Percentiles rank a stretch among this genome's conserved stretches.
Conservation (phyloP, 2,888 invertebrate species). For the Polydesmus complanatus region DNA sequence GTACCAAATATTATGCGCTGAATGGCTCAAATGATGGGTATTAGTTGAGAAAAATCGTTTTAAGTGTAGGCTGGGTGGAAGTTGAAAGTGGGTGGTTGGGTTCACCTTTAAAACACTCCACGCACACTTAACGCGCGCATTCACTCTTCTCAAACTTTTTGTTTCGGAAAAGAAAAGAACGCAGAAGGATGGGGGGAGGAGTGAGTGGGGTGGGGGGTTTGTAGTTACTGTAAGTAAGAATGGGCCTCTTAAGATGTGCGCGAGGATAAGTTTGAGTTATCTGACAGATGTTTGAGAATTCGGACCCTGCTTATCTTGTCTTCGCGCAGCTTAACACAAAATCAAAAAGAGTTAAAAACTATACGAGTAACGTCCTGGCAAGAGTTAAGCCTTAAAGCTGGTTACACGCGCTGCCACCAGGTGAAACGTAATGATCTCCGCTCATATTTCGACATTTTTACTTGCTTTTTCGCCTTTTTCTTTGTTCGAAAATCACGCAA, state of each 20-base stretch:
- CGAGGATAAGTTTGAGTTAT: not conserved
- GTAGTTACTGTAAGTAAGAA: not conserved
- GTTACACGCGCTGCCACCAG: not conserved
- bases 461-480: no score
- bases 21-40: not conserved
- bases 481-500: no score
- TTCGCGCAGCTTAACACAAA: not conserved
- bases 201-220: not conserved
- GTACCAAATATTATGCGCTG: not conserved
- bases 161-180: not conserved
- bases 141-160: no score
- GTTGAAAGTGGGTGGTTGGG: no score
- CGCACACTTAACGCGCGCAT: no score
- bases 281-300: not conserved
- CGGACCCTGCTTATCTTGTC: not conserved
- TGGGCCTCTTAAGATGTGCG: not conserved
- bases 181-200: not conserved
- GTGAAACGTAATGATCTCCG: no score
- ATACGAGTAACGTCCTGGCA: not conserved
- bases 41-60: not conserved
- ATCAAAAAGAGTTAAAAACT: not conserved
- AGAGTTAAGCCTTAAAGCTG: not conserved
- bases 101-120: no score
- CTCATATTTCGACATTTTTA: no score
- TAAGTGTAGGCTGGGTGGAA: not conserved